These are phyloP conservation scores for Eulithis prunata DNA, from an alignment of 2,888 invertebrate species.

Conservation along the genomic window DNA sequence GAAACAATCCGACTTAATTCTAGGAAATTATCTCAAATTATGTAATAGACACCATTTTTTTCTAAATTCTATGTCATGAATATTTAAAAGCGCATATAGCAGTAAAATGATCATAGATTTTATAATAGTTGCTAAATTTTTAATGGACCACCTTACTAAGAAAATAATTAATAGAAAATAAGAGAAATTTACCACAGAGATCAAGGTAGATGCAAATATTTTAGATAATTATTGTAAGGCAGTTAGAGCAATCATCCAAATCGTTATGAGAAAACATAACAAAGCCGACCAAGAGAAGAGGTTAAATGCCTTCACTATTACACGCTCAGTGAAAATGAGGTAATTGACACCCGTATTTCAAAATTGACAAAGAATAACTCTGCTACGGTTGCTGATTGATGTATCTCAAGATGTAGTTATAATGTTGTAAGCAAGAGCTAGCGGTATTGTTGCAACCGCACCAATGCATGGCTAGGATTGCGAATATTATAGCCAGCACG, in stretches of 20 bases:
- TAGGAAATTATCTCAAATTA: slow-evolving; percentile 16
- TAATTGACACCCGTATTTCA: slow-evolving; percentile 24
- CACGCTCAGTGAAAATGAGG: slow-evolving; percentile 1
- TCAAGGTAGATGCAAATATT: too few species aligned
- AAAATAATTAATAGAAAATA: too few species aligned
- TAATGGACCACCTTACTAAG: not conserved
- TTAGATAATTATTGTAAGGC: too few species aligned
- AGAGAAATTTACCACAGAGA: too few species aligned
- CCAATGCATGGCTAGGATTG: slow-evolving; percentile 61
- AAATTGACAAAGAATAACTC: slow-evolving; percentile 26
- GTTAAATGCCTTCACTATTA: not conserved
- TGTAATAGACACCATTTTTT: slow-evolving; percentile 22
- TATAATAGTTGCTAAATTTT: not conserved
- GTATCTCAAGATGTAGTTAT: slow-evolving; percentile 35
- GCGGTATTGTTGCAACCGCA: slow-evolving; percentile 54
- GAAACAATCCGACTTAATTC: slow-evolving; percentile 19
- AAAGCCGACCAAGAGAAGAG: not conserved
- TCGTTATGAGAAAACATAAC: not conserved
- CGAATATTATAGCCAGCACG: slow-evolving; percentile 55
- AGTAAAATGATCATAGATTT: too few species aligned
- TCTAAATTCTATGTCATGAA: not conserved
- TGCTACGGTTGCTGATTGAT: slow-evolving; percentile 32
- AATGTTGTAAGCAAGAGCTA: slow-evolving; percentile 23
- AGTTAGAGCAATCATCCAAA: not conserved
- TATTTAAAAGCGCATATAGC: too few species aligned